Evolutionary conservation across 2,888 invertebrate genomes (phyloP).

Genomic region (Macrostomum cliftonense): DNA sequence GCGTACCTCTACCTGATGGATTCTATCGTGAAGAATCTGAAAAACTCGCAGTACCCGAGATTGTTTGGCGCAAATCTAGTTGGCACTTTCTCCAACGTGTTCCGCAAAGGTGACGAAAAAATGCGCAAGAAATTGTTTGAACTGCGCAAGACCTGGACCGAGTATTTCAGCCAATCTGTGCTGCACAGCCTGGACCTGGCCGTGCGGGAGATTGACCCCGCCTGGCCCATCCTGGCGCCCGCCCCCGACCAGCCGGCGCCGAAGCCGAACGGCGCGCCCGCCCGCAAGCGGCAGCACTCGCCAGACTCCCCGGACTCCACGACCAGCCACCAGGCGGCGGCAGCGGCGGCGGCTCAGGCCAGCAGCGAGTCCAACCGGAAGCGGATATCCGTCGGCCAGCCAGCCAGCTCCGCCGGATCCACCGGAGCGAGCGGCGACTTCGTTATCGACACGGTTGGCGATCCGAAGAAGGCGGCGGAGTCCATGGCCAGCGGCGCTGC

Average conservation of each 20-base stretch:
- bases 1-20: slow-evolving; percentile 7
- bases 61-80: slow-evolving; percentile 8
- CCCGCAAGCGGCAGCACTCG: neutral
- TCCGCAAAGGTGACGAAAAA: slow-evolving; percentile 7
- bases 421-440: neutral
- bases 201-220: slow-evolving; percentile 7
- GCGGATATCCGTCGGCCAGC: neutral
- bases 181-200: slow-evolving; percentile 5
- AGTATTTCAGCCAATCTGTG: neutral
- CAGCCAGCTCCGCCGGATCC: no score
- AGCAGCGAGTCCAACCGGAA: neutral
- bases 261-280: no score
- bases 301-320: neutral
- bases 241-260: no score
- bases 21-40: slow-evolving; percentile 8
- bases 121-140: slow-evolving; percentile 9
- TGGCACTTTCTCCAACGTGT: slow-evolving; percentile 6
- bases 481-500: no score
- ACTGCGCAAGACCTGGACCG: slow-evolving; percentile 7
- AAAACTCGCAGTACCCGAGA: slow-evolving; percentile 1
- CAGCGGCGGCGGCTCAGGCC: no score
- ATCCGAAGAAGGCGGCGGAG: slow-evolving; percentile 1
- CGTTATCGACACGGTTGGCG: neutral
- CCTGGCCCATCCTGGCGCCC: slow-evolving; percentile 5
- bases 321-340: neutral